These are phyloP conservation scores for Paramormyrops hopkinsi DNA, from an alignment of 2,797 vertebrate genomes.

Conservation along the genomic window DNA sequence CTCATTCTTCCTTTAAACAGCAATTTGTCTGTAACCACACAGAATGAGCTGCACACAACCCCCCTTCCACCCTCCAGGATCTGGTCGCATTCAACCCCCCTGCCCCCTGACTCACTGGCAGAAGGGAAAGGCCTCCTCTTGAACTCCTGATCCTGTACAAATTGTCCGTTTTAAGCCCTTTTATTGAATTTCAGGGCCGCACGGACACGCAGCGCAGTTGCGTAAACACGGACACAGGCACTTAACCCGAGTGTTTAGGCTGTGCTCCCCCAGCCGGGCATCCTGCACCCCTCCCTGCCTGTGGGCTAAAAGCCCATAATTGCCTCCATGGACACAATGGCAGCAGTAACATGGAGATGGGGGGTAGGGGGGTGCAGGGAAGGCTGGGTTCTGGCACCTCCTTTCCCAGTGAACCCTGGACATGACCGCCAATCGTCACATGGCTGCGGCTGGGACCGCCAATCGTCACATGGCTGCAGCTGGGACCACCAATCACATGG, in stretches of 20 bases:
- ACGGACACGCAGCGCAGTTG: background rate
- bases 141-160: slow-evolving; percentile 4
- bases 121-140: slow-evolving; percentile 1
- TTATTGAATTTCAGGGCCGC: background rate
- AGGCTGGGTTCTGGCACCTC: background rate
- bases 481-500: background rate
- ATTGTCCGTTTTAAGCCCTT: background rate
- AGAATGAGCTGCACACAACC: background rate
- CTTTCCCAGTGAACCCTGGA: background rate
- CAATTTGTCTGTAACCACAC: background rate
- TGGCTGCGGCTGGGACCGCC: background rate
- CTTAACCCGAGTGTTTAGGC: background rate
- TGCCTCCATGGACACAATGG: background rate
- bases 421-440: background rate
- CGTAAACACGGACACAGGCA: background rate
- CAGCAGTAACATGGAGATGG: background rate
- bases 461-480: background rate
- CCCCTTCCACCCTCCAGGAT: background rate
- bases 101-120: background rate
- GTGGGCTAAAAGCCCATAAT: background rate
- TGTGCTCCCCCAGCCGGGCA: background rate
- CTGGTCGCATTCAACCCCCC: background rate
- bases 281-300: background rate
- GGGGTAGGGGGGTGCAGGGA: background rate
- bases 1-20: background rate